These are phyloP conservation scores for Hylyphantes graminicola DNA, from an alignment of 1,140 invertebrate genomes.

Conservation along the genomic window DNA sequence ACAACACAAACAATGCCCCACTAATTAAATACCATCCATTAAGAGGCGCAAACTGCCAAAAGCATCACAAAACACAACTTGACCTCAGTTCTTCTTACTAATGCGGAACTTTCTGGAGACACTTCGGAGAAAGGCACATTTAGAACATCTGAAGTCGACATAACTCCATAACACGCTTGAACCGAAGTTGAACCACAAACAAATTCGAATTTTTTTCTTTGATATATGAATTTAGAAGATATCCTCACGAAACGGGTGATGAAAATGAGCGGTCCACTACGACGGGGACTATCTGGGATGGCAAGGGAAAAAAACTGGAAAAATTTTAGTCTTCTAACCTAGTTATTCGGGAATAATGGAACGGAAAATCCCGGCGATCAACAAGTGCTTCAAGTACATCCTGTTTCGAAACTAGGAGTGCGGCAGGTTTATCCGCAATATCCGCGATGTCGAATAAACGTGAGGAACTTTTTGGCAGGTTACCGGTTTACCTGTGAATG, in stretches of 20 bases:
- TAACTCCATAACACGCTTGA: too few species aligned
- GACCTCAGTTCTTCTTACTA: not conserved
- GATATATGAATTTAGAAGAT: too few species aligned
- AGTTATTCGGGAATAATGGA: slow-evolving; percentile 16
- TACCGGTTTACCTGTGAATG: not conserved
- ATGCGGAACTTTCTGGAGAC: not conserved
- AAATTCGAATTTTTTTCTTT: too few species aligned
- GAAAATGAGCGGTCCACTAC: too few species aligned
- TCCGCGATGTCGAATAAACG: slow-evolving; percentile 24
- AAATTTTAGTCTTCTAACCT: slow-evolving; percentile 18
- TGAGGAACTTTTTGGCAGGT: slow-evolving; percentile 40
- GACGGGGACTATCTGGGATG: too few species aligned
- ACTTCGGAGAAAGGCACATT: not conserved
- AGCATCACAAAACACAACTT: not conserved
- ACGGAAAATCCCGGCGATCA: not conserved
- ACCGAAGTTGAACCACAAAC: too few species aligned
- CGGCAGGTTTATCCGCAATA: slow-evolving; percentile 24
- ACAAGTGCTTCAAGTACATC: slow-evolving; percentile 28
- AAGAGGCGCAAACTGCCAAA: not conserved
- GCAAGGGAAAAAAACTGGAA: too few species aligned
- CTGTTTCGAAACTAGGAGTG: slow-evolving; percentile 41
- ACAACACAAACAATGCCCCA: not conserved
- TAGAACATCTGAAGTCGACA: too few species aligned
- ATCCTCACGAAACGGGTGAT: too few species aligned
- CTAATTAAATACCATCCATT: too few species aligned